Percentiles rank a stretch among this genome's conserved stretches.
phyloP scores from a whole-genome alignment of 2,113 vertebrate species.

The Coregonus clupeaformis region DNA sequence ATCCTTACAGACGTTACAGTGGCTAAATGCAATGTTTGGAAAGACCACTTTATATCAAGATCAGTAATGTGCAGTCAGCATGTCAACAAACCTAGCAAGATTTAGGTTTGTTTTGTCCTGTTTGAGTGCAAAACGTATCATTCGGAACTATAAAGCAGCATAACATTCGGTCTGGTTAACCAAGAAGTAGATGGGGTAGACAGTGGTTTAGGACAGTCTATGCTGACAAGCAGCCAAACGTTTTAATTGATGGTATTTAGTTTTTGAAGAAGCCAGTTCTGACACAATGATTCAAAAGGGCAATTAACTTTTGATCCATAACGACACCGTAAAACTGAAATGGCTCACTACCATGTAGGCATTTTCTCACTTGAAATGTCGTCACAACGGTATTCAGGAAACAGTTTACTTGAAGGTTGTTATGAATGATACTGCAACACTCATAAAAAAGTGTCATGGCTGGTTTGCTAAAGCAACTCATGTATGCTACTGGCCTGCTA shows the following conservation, averaged over 20 bases:
- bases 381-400: no score
- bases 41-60: neutral
- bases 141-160: neutral
- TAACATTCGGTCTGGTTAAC: conserved; percentile 4
- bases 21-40: neutral
- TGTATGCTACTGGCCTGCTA: no score
- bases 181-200: neutral
- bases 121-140: conserved; percentile 1
- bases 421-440: no score
- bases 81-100: neutral
- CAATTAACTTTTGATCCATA: neutral
- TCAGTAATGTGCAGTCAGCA: neutral
- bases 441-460: no score
- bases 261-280: neutral
- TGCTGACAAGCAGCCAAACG: neutral
- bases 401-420: no score
- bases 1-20: neutral
- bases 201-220: neutral
- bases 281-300: neutral
- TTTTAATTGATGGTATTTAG: conserved; percentile 2
- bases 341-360: no score
- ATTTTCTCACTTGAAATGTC: no score
- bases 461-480: no score
- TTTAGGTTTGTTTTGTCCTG: neutral
- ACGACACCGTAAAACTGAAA: no score